phyloP scores from a whole-genome alignment of 2,113 vertebrate genomes.

The Anas platyrhynchos region DNA sequence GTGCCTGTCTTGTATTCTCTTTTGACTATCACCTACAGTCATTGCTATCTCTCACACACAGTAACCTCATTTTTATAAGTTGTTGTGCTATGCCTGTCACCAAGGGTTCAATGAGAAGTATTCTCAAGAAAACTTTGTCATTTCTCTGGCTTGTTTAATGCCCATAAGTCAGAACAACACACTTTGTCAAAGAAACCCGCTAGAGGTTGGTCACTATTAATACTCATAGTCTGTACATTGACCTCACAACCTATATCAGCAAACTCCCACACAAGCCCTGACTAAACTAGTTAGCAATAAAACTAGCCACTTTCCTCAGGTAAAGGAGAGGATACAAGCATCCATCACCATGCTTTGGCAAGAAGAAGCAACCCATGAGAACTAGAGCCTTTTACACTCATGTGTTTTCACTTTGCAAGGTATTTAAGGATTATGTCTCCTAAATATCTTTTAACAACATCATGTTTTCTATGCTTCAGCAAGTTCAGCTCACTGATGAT shows the following conservation, averaged over 20 bases:
- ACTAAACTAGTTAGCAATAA: neutral
- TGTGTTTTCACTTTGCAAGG: neutral
- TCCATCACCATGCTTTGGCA: neutral
- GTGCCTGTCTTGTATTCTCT: neutral
- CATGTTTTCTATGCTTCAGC: neutral
- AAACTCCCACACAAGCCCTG: neutral
- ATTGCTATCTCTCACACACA: neutral
- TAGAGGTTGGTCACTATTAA: neutral
- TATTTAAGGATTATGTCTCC: neutral
- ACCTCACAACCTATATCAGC: neutral
- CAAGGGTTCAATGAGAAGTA: fast-evolving
- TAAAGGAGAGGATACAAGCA: neutral
- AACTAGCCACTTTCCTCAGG: neutral
- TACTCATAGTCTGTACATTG: neutral
- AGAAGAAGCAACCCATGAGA: neutral
- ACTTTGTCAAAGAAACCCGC: neutral
- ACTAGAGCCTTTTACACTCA: neutral
- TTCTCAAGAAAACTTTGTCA: neutral
- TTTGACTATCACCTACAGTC: neutral
- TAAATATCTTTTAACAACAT: constrained; percentile 10
- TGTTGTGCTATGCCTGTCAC: neutral
- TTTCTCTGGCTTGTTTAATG: neutral
- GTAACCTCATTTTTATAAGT: neutral
- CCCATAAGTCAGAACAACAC: neutral
- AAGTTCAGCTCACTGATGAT: neutral